A percentile compares a stretch with the other conserved stretches of the same genome.
phyloP scores from a whole-genome alignment of 1,140 invertebrate species.

The Hypsibius dujardini region DNA sequence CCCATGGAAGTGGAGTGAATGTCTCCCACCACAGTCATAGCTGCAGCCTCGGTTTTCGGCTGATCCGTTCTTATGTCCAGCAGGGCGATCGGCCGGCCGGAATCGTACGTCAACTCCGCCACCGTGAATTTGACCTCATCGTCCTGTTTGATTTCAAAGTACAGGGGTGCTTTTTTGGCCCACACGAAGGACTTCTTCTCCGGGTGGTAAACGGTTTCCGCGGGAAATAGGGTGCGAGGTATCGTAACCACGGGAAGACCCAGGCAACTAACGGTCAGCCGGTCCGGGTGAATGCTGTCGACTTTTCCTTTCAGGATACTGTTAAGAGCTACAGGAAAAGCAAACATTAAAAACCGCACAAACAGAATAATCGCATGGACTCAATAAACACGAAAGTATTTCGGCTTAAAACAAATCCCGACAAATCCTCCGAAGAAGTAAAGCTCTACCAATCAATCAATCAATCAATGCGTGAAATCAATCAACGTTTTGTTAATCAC shows the following conservation, averaged over 20 bases:
- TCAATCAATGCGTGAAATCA: too few relatives aligned
- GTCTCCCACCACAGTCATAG: too few relatives aligned
- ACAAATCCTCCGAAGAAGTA: too few relatives aligned
- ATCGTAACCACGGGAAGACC: background rate
- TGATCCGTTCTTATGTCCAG: background rate
- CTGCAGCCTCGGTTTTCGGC: too few relatives aligned
- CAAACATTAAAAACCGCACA: too few relatives aligned
- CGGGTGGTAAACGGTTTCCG: background rate
- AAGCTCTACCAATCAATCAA: too few relatives aligned
- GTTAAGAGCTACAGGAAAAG: too few relatives aligned
- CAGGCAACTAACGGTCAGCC: background rate
- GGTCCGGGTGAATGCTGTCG: background rate
- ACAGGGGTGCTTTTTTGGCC: background rate
- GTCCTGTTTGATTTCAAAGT: constrained; percentile 7
- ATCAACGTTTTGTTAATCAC: too few relatives aligned
- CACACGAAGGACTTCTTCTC: constrained; percentile 4
- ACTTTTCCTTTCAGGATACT: background rate
- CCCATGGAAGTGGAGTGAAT: too few relatives aligned
- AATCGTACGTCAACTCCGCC: background rate
- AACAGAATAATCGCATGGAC: background rate
- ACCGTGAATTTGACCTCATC: background rate
- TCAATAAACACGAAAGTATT: background rate
- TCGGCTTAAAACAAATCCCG: background rate
- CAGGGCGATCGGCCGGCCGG: background rate
- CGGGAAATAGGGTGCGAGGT: background rate